A percentile compares a stretch with the other conserved stretches of the same genome.
These are phyloP conservation scores for Gerris buenoi DNA, from an alignment of 1,140 invertebrate genomes.

Conservation along the genomic window DNA sequence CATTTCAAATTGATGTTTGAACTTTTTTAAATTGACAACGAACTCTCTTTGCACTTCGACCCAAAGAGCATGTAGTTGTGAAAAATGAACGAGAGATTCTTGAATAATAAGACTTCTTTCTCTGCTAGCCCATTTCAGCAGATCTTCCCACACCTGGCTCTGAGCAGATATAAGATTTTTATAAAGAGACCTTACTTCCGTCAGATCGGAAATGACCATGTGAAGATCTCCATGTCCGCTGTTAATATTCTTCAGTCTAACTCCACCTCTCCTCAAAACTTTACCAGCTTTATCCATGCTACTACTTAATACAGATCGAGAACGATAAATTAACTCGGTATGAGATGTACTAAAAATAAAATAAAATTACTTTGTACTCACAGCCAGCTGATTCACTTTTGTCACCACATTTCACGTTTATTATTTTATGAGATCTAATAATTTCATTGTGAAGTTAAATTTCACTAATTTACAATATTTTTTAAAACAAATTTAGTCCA, in stretches of 20 bases:
- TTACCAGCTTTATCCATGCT: not conserved
- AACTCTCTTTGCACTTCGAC: slow-evolving; percentile 38
- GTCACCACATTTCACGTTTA: no score
- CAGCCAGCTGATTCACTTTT: no score
- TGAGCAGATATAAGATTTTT: slow-evolving; percentile 36
- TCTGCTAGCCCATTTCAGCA: slow-evolving; percentile 35
- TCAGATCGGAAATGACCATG: slow-evolving; percentile 38
- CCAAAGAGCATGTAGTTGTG: slow-evolving; percentile 36
- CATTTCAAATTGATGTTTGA: slow-evolving; percentile 35
- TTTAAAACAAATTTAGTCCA: no score
- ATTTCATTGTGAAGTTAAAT: no score
- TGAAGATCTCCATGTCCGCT: slow-evolving; percentile 36
- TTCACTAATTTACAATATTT: no score
- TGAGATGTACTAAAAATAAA: no score
- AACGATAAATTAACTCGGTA: no score
- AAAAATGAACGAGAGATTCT: slow-evolving; percentile 35
- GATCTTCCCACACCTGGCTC: slow-evolving; percentile 34
- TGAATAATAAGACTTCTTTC: slow-evolving; percentile 38
- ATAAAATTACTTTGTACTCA: no score
- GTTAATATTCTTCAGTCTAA: slow-evolving; percentile 35
- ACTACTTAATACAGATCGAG: no score
- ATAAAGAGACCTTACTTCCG: slow-evolving; percentile 32
- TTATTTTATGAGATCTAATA: no score
- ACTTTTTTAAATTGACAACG: slow-evolving; percentile 33
- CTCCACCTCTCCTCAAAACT: slow-evolving; percentile 32